phyloP scores from a whole-genome alignment of 1,140 invertebrate species.

The Onthophagus taurus region DNA sequence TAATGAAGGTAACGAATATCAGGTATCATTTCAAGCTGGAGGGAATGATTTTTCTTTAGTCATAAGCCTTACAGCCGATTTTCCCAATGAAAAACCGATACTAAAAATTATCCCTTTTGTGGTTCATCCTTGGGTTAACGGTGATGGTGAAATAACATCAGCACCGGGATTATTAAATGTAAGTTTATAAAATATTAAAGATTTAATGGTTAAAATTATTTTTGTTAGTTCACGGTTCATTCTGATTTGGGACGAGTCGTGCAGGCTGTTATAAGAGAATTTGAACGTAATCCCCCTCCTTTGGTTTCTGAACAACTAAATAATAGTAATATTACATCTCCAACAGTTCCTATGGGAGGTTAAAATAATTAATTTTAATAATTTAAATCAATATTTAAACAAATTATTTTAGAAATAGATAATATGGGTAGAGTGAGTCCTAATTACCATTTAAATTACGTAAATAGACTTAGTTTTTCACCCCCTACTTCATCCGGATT shows the following conservation, averaged over 20 bases:
- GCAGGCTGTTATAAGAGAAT: slow-evolving; percentile 67
- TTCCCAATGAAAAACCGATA: slow-evolving; percentile 63
- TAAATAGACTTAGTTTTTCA: slow-evolving; percentile 23
- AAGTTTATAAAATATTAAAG: slow-evolving; percentile 27
- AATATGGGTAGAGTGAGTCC: slow-evolving; percentile 26
- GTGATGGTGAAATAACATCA: slow-evolving; percentile 52
- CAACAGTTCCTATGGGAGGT: slow-evolving; percentile 39
- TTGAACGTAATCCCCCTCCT: slow-evolving; percentile 54
- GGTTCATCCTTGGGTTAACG: slow-evolving; percentile 57
- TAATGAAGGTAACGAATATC: slow-evolving; percentile 57
- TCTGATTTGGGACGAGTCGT: slow-evolving; percentile 69
- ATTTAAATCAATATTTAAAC: neutral
- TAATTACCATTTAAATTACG: slow-evolving; percentile 22
- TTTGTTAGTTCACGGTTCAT: slow-evolving; percentile 54
- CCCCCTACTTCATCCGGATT: slow-evolving; percentile 18
- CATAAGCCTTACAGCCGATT: slow-evolving; percentile 54
- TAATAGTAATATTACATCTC: slow-evolving; percentile 31
- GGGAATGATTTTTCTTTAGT: slow-evolving; percentile 52
- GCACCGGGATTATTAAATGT: slow-evolving; percentile 65
- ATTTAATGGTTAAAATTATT: slow-evolving; percentile 5
- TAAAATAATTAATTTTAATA: slow-evolving; percentile 7
- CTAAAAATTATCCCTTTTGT: slow-evolving; percentile 56
- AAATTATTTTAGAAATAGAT: slow-evolving; percentile 24
- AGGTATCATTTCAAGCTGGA: slow-evolving; percentile 54
- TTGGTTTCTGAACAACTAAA: slow-evolving; percentile 36